phyloP scores from a whole-genome alignment of 1,140 invertebrate genomes.

The Protaetia brevitarsis region DNA sequence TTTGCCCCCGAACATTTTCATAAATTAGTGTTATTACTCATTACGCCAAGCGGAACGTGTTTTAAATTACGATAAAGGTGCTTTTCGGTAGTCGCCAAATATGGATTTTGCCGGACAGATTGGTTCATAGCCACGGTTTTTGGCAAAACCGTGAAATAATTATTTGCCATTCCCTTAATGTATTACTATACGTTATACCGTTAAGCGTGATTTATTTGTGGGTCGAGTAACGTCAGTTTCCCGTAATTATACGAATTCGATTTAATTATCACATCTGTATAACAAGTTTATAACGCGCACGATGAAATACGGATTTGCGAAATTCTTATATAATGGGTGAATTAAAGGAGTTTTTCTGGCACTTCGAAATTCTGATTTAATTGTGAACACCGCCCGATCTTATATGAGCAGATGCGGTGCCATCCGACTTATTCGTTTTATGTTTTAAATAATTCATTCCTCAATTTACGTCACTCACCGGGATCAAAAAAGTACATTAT shows the following conservation, averaged over 20 bases:
- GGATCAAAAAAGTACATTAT: too few species aligned
- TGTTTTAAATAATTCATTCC: too few species aligned
- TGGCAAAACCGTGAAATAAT: background rate
- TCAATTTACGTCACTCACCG: too few species aligned
- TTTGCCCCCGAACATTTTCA: background rate
- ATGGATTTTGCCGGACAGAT: background rate
- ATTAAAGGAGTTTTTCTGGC: too few species aligned
- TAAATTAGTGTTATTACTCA: background rate
- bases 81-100: background rate
- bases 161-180: background rate
- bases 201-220: background rate
- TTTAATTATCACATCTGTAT: background rate
- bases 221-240: background rate
- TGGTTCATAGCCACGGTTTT: background rate
- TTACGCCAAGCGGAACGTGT: background rate
- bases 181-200: background rate
- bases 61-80: background rate
- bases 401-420: background rate
- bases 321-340: background rate
- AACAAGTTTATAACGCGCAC: background rate
- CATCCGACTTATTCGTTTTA: too few species aligned
- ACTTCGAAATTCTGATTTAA: background rate
- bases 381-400: background rate
- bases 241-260: background rate
- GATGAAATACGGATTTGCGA: background rate